These are phyloP conservation scores for Leptopilina syphax DNA, from an alignment of 2,888 invertebrate genomes.

Conservation along the genomic window DNA sequence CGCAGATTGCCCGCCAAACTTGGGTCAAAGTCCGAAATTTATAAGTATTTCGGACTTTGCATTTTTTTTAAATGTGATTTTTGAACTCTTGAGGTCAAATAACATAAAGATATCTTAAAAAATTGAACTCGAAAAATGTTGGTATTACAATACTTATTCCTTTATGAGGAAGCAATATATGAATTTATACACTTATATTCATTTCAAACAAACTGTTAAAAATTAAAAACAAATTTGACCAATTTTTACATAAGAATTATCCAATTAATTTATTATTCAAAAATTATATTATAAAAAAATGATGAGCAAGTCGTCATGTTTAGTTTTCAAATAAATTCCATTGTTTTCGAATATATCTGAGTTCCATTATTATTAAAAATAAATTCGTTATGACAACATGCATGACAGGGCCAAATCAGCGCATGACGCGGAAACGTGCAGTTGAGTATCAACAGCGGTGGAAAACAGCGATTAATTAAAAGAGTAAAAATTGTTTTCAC, in stretches of 20 bases:
- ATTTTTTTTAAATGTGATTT: too few relatives aligned
- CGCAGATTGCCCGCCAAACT: too few relatives aligned
- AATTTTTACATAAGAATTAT: background rate
- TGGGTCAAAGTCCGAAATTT: too few relatives aligned
- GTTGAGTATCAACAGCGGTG: constrained; percentile 54
- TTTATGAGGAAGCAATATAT: background rate
- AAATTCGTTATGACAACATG: constrained; percentile 32
- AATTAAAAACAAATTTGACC: too few relatives aligned
- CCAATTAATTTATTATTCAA: too few relatives aligned
- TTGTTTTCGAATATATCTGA: background rate
- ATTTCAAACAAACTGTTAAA: too few relatives aligned
- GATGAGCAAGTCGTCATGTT: background rate
- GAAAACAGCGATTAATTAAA: constrained; percentile 75
- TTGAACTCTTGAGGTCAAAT: too few relatives aligned
- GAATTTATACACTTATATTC: too few relatives aligned
- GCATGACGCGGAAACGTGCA: constrained; percentile 51
- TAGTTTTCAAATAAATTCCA: background rate
- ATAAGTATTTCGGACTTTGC: too few relatives aligned
- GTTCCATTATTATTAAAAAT: constrained; percentile 27
- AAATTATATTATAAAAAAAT: background rate
- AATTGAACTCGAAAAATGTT: too few relatives aligned
- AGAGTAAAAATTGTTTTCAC: constrained; percentile 76
- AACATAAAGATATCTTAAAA: too few relatives aligned
- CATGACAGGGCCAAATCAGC: constrained; percentile 35
- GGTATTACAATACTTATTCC: too few relatives aligned